These are phyloP conservation scores for Gymnosoma rotundatum DNA, from an alignment of 2,888 invertebrate genomes.

Conservation along the genomic window DNA sequence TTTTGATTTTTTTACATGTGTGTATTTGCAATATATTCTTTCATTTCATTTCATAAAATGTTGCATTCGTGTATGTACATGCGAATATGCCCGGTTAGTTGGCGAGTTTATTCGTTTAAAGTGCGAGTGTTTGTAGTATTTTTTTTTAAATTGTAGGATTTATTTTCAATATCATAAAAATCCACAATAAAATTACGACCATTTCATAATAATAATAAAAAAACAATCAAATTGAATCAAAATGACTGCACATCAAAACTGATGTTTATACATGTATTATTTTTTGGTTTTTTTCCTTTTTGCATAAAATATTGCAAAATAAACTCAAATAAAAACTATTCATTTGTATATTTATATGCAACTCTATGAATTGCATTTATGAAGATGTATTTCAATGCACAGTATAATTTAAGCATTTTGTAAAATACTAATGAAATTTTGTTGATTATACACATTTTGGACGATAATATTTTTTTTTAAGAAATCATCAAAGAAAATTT, in stretches of 20 bases:
- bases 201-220: conserved; percentile 51
- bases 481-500: conserved; percentile 24
- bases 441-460: conserved; percentile 26
- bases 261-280: conserved; percentile 42
- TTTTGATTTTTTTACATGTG: conserved; percentile 12
- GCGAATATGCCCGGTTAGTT: not conserved
- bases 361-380: conserved; percentile 9
- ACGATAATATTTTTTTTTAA: not conserved
- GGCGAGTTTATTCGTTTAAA: conserved; percentile 18
- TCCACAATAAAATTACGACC: conserved; percentile 53
- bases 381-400: not conserved
- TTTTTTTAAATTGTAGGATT: conserved; percentile 65
- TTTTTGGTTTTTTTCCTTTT: not conserved
- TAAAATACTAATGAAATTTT: conserved; percentile 51
- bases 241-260: conserved; percentile 64
- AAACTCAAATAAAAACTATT: conserved; percentile 10
- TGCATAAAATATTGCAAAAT: conserved; percentile 30
- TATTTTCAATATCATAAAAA: conserved; percentile 67
- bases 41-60: conserved; percentile 44
- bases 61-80: not conserved
- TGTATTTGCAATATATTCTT: conserved; percentile 45
- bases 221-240: conserved; percentile 60
- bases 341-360: not conserved
- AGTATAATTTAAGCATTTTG: conserved; percentile 44
- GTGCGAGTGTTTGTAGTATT: conserved; percentile 51